Conservation (phyloP, 35 echinoderm and acorn worm species). For the Patiria miniata region DNA sequence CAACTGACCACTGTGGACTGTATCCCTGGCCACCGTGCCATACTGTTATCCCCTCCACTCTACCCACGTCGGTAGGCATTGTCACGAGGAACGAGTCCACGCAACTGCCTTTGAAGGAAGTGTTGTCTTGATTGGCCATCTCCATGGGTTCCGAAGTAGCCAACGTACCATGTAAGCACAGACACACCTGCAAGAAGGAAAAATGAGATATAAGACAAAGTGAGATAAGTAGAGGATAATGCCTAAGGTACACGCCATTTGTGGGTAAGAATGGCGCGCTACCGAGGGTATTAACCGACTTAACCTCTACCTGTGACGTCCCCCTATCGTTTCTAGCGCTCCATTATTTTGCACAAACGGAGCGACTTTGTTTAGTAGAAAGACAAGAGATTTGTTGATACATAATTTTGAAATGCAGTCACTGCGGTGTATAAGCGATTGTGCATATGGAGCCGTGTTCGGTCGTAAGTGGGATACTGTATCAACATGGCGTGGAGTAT, state of each 20-base stretch:
- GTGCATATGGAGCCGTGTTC: background rate
- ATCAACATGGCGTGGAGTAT: background rate
- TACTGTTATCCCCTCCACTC: background rate
- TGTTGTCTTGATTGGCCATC: background rate
- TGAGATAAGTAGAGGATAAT: no score
- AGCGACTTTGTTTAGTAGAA: no score
- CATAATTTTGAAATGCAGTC: no score
- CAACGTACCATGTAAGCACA: background rate
- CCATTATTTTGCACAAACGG: no score
- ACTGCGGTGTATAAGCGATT: no score
- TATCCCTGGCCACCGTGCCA: conserved; percentile 19
- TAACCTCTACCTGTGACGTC: no score
- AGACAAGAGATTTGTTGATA: no score
- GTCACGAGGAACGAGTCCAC: conserved; percentile 1
- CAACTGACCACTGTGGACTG: background rate
- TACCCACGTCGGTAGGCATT: background rate
- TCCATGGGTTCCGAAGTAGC: background rate
- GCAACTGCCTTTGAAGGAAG: background rate
- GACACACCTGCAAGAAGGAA: background rate
- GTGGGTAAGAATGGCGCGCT: no score
- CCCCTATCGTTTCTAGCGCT: no score
- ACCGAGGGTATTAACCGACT: no score
- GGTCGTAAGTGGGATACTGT: no score
- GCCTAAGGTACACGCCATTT: no score
- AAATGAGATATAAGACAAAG: background rate